Base-by-base conservation (phyloP, 2,888 invertebrate species). In the Drosophila fulvimacula region DNA sequence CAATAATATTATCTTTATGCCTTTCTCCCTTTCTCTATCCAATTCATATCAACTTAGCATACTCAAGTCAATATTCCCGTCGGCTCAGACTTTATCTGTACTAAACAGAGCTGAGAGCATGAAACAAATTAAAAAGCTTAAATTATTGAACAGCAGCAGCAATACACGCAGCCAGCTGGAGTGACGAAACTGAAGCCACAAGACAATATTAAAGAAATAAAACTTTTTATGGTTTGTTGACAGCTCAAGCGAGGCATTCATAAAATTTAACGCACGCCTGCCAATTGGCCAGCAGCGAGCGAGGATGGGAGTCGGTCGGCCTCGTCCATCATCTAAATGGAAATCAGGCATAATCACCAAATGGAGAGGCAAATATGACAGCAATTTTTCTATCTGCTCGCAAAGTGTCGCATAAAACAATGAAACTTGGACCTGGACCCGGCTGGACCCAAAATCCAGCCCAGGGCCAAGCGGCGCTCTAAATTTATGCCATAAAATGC, bases 281-380 rank as follows among this genome's bases (percentile, higher is more conserved):
- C 36, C 55, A 49, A 63, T 65, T 64, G 72, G 44, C 44, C 63
- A n/a, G 39, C 32, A 15, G 19, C 17, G 52, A 44, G 13, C 5
- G 32, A 39, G 39, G 32, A 9, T 5, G 11, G 24, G 27, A 7
- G 10, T 17, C 51, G 46, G 48, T 55, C 24, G 36, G 48, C 15
- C 68, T 70, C 67, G 79, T 79, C 70, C 85, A 79, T 87, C 79
- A 84, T 79, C 82, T 83, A 79, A 83, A 83, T 83, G 82, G 82
- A 84, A 84, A 84, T 87, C 77, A 69, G 69, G 85, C 82, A 78
- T 87, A 79, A 83, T 87, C 87, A 78, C 70, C 75, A 70, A 73
- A 79, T 79, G 79, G 57, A 55, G 66, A 57, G 49, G 69, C 76
- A 69, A 79, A 84, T 79, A 70, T 73, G 75, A 51, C 66, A 53